Conservation (phyloP, 2,797 vertebrate species). For the Aplochiton taeniatus region DNA sequence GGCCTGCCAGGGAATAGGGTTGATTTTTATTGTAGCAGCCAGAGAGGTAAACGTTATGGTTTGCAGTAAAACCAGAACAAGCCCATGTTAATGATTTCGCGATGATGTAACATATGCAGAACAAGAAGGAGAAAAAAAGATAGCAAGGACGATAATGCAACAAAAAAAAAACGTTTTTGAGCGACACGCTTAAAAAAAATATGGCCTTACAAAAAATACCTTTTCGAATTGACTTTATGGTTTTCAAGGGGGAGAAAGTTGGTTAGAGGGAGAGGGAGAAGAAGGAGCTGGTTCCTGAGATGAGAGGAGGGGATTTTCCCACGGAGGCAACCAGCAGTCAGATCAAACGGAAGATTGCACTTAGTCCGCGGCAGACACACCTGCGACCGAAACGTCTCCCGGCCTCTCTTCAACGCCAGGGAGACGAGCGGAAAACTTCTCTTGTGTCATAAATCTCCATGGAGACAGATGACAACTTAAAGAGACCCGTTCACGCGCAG, state of each 20-base stretch:
- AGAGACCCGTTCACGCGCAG: constrained; percentile 28
- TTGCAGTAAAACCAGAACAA: no score
- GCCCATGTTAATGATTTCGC: no score
- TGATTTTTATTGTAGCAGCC: no score
- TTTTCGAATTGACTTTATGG: constrained; percentile 24
- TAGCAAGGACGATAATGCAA: no score
- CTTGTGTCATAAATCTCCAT: constrained; percentile 30
- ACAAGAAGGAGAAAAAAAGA: no score
- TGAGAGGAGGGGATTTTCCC: constrained; percentile 70
- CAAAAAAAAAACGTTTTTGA: no score
- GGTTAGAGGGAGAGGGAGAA: constrained; percentile 16
- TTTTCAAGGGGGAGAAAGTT: neutral
- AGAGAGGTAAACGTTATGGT: no score
- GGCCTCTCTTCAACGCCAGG: constrained; percentile 29
- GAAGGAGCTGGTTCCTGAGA: constrained; percentile 42
- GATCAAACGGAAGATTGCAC: neutral
- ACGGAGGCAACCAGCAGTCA: constrained; percentile 23
- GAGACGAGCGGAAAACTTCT: constrained; percentile 11
- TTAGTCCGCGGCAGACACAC: constrained; percentile 33
- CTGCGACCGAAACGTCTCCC: constrained; percentile 35
- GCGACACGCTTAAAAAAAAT: no score
- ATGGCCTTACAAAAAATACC: no score
- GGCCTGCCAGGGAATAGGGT: no score
- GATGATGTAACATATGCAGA: no score
- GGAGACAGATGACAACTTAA: constrained; percentile 17